These are phyloP conservation scores for Esox lucius DNA, from an alignment of 2,797 vertebrate genomes.

Conservation along the genomic window DNA sequence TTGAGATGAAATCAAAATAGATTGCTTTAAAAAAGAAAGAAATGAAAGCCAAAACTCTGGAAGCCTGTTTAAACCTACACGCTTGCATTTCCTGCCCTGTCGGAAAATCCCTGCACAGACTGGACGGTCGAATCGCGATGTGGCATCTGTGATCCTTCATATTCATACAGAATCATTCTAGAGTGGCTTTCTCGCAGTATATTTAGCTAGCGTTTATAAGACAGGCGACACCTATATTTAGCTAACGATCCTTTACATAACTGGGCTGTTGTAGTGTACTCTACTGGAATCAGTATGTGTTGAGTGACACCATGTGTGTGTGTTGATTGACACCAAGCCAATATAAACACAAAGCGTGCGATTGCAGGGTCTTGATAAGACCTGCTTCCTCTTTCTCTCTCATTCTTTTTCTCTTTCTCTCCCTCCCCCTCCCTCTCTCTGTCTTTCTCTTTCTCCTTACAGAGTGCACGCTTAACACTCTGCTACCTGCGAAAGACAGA, in stretches of 20 bases:
- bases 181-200: too few species aligned
- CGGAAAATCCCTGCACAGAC: too few species aligned
- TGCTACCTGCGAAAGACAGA: neutral
- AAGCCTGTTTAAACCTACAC: too few species aligned
- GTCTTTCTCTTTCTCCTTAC: neutral
- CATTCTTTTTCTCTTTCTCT: neutral
- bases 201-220: too few species aligned
- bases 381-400: conserved; percentile 14
- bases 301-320: conserved; percentile 3
- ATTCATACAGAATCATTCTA: too few species aligned
- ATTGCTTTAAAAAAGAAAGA: too few species aligned
- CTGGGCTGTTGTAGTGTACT: neutral
- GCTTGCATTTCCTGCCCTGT: too few species aligned
- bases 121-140: too few species aligned
- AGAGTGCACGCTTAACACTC: neutral
- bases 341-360: neutral
- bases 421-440: neutral
- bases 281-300: neutral
- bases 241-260: neutral
- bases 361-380: conserved; percentile 9
- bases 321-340: conserved; percentile 1
- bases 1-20: too few species aligned
- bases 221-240: too few species aligned
- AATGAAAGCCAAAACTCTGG: too few species aligned
- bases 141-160: too few species aligned